A percentile compares a stretch with the other conserved stretches of the same genome.
Conservation (phyloP, 2,113 vertebrate genomes). For the Leptocoma aspasia region DNA sequence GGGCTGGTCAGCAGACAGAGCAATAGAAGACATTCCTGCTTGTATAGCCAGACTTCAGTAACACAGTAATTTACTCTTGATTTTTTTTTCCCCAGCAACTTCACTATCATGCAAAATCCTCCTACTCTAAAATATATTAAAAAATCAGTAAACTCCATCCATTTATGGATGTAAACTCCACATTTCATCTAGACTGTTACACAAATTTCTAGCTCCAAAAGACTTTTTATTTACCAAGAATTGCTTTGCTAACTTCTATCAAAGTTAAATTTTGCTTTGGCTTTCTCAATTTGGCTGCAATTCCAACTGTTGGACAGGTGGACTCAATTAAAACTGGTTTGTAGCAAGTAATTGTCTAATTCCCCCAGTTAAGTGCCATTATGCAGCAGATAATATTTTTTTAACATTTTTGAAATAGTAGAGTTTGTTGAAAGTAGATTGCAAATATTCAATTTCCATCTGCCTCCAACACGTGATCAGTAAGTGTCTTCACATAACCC, state of each 20-base stretch:
- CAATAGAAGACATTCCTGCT: neutral
- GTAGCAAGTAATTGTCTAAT: neutral
- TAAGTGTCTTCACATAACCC: neutral
- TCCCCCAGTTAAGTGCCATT: neutral
- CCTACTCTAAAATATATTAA: neutral
- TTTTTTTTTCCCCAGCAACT: neutral
- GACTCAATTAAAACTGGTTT: neutral
- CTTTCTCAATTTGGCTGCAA: neutral
- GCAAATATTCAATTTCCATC: neutral
- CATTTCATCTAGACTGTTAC: neutral
- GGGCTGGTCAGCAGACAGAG: neutral
- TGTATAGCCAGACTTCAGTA: neutral
- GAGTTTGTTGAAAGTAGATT: neutral
- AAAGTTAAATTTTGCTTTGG: neutral
- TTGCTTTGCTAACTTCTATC: neutral
- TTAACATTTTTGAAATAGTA: neutral
- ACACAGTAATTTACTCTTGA: neutral
- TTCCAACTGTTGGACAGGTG: neutral
- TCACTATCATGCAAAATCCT: neutral
- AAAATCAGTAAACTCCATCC: neutral
- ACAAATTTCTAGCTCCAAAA: neutral
- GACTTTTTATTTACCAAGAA: neutral
- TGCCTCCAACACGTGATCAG: neutral
- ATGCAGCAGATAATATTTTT: neutral
- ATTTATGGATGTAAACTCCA: neutral